These are phyloP conservation scores for Paedocypris sp. DNA, from an alignment of 2,113 vertebrate species.

Conservation along the genomic window DNA sequence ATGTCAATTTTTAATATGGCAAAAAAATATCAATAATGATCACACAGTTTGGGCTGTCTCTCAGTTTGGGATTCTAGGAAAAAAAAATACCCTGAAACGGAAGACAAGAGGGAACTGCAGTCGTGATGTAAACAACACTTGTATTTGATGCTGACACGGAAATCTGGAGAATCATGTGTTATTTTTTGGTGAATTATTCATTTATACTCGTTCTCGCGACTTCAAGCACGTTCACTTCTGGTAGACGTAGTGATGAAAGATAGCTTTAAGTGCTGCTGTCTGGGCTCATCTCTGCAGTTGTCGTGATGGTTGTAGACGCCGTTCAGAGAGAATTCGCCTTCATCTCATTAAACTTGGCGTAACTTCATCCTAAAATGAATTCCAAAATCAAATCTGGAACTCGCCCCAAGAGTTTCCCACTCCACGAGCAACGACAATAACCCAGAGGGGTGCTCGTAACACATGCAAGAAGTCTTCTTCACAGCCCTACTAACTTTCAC, in stretches of 20 bases:
- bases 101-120: too few species aligned
- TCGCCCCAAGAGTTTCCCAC: slow-evolving; percentile 23
- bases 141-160: too few species aligned
- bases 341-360: slow-evolving; percentile 20
- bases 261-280: neutral
- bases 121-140: too few species aligned
- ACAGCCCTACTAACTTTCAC: neutral
- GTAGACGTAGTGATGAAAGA: neutral
- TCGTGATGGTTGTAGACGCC: neutral
- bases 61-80: too few species aligned
- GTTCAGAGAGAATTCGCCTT: neutral
- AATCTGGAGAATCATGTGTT: too few species aligned
- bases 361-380: slow-evolving; percentile 9
- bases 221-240: too few species aligned
- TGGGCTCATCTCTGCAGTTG: neutral
- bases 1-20: too few species aligned
- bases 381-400: slow-evolving; percentile 22
- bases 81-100: too few species aligned
- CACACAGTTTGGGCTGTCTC: too few species aligned
- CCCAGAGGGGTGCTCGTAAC: slow-evolving; percentile 7
- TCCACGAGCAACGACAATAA: neutral
- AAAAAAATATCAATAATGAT: too few species aligned
- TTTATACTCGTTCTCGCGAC: too few species aligned
- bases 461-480: neutral
- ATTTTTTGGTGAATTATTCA: too few species aligned